phyloP scores from a whole-genome alignment of 1,140 invertebrate species.

The Sycophaga agraensis region DNA sequence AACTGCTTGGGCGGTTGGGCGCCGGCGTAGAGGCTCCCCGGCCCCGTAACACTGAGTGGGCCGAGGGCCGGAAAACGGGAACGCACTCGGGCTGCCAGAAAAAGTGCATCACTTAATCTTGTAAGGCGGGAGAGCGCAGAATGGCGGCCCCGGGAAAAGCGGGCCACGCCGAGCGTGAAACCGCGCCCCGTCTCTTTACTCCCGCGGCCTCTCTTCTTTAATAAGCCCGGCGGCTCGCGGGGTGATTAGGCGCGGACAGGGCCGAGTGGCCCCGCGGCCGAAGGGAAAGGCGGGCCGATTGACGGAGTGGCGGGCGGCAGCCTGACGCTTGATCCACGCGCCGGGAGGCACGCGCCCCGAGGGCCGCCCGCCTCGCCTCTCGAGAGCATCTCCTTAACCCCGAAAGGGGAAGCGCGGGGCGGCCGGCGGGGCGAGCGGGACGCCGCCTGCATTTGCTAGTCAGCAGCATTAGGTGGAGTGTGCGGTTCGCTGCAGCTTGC shows the following conservation, averaged over 20 bases:
- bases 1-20: no score
- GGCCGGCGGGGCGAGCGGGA: neutral
- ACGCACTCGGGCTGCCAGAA: neutral
- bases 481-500: conserved; percentile 4
- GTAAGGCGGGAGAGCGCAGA: conserved; percentile 25
- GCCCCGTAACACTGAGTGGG: no score
- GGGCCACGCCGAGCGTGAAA: neutral
- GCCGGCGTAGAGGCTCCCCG: no score
- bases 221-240: conserved; percentile 10
- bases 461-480: conserved; percentile 20
- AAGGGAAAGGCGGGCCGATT: conserved; percentile 16
- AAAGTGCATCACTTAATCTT: conserved; percentile 25
- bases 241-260: conserved; percentile 13
- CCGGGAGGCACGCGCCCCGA: conserved; percentile 2
- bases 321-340: conserved; percentile 13
- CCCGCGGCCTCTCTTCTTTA: no score
- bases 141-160: conserved; percentile 19
- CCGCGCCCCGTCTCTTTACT: conserved; percentile 18
- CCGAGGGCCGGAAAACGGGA: neutral
- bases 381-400: conserved; percentile 25
- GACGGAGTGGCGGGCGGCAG: conserved; percentile 18
- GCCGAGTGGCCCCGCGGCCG: no score
- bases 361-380: no score
- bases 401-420: conserved; percentile 4
- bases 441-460: conserved; percentile 15